Evolutionary conservation across 1,140 invertebrate species (phyloP).

Genomic region (Zophobas atratus): DNA sequence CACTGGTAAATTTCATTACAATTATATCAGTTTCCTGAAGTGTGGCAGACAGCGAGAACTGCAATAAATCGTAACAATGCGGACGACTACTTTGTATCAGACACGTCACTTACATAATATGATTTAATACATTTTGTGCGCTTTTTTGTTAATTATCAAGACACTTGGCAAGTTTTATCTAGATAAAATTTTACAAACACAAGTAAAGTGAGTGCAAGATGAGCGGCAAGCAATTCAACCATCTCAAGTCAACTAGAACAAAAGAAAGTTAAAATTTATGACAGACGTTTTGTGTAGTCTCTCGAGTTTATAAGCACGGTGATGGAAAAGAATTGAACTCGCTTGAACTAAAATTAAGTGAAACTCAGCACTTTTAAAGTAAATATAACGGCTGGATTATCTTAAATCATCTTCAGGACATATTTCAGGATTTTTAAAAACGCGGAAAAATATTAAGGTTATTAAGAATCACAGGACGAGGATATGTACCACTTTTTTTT

Average conservation of each 20-base stretch:
- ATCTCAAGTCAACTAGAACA: constrained; percentile 31
- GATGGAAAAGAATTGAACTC: constrained; percentile 27
- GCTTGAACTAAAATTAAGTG: constrained; percentile 8
- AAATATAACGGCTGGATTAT: neutral
- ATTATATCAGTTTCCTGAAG: constrained; percentile 15
- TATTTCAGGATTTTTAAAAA: no score
- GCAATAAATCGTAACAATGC: constrained; percentile 3
- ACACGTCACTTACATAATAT: neutral
- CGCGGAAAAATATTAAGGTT: no score
- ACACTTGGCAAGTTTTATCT: no score
- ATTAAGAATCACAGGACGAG: no score
- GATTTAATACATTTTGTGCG: neutral
- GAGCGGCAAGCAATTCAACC: constrained; percentile 4
- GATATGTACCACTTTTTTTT: no score
- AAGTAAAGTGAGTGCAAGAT: constrained; percentile 1
- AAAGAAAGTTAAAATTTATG: constrained; percentile 41
- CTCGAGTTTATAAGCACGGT: constrained; percentile 11
- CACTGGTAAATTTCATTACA: constrained; percentile 17
- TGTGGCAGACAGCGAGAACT: neutral
- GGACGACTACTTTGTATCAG: neutral
- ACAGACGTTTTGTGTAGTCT: constrained; percentile 36
- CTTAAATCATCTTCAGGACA: neutral
- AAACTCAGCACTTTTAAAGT: neutral
- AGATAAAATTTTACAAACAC: constrained; percentile 1
- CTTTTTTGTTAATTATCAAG: neutral